A percentile compares a stretch with the other conserved stretches of the same genome.
Conservation (phyloP, 2,797 vertebrate genomes). For the Gymnopithys bicolor region DNA sequence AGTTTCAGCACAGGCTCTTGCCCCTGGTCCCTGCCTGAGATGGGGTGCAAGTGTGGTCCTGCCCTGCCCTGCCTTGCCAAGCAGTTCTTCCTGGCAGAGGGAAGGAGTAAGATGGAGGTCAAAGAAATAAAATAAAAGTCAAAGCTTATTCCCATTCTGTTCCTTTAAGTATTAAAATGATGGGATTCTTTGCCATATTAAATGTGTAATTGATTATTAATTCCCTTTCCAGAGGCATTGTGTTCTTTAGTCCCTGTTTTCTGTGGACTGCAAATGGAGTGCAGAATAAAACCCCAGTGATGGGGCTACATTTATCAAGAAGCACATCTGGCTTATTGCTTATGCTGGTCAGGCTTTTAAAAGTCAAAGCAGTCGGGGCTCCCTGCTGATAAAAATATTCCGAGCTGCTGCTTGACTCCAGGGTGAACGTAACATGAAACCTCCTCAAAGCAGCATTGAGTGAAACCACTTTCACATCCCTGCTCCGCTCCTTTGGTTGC, state of each 20-base stretch:
- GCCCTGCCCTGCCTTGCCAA: background rate
- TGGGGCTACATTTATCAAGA: background rate
- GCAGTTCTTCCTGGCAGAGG: background rate
- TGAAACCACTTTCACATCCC: background rate
- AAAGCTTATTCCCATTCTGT: background rate
- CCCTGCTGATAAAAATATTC: slow-evolving; percentile 46
- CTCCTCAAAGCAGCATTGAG: background rate
- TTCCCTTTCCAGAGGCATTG: background rate
- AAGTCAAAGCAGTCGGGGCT: background rate
- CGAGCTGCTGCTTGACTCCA: background rate
- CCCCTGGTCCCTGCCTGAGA: background rate
- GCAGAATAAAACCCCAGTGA: background rate
- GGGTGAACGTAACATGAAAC: slow-evolving; percentile 10
- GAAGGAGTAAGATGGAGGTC: background rate
- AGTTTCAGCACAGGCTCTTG: background rate
- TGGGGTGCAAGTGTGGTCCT: background rate
- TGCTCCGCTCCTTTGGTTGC: background rate
- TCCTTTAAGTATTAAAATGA: background rate
- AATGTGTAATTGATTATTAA: background rate
- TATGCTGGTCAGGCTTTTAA: background rate
- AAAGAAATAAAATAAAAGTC: background rate
- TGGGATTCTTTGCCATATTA: background rate
- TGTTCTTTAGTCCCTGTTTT: background rate
- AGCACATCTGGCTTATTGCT: background rate
- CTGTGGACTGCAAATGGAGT: background rate